Conservation (phyloP, 2,888 invertebrate species). For the Pterostichus madidus region DNA sequence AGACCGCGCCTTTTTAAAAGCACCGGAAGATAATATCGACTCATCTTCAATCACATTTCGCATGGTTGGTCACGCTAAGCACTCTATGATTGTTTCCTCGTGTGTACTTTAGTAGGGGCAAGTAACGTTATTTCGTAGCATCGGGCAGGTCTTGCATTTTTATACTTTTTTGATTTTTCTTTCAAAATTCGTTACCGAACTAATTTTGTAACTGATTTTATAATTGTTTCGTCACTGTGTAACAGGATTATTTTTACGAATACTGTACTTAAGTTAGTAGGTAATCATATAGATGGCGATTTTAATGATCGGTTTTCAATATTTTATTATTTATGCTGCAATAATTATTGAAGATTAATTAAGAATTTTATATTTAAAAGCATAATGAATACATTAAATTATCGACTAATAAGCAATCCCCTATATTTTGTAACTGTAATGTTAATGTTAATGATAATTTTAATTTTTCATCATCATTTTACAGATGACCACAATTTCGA, state of each 20-base stretch:
- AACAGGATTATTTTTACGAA: neutral
- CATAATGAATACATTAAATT: neutral
- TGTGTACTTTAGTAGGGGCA: slow-evolving; percentile 71
- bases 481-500: too few relatives aligned
- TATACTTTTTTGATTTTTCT: slow-evolving; percentile 52
- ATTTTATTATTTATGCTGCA: neutral
- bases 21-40: slow-evolving; percentile 73
- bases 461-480: too few relatives aligned
- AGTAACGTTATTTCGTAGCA: slow-evolving; percentile 71
- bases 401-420: too few relatives aligned
- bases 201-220: slow-evolving; percentile 25
- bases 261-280: too few relatives aligned
- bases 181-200: slow-evolving; percentile 37
- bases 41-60: slow-evolving; percentile 59
- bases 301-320: neutral
- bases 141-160: slow-evolving; percentile 57
- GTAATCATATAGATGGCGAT: neutral
- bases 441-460: too few relatives aligned
- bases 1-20: slow-evolving; percentile 74
- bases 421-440: too few relatives aligned
- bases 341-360: too few relatives aligned
- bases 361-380: neutral
- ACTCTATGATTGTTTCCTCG: slow-evolving; percentile 59
- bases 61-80: slow-evolving; percentile 15
- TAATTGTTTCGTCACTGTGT: neutral